phyloP scores from a whole-genome alignment of 2,797 vertebrate genomes.

The Kryptopterus vitreolus region DNA sequence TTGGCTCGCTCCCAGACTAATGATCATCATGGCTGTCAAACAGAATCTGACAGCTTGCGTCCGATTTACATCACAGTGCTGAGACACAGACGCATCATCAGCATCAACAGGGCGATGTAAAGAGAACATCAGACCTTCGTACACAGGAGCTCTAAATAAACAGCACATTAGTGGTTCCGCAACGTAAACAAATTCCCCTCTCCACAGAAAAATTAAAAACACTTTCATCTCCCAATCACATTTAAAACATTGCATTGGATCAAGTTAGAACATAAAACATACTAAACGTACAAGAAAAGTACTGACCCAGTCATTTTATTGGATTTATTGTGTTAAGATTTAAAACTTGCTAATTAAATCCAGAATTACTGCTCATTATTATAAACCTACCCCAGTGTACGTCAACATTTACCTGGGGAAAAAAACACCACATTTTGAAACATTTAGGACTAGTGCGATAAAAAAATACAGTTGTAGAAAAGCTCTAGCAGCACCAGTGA shows the following conservation, averaged over 20 bases:
- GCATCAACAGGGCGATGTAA: not conserved
- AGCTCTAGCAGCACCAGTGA: not conserved
- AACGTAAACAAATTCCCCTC: not conserved
- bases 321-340: not conserved
- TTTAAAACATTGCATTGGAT: not conserved
- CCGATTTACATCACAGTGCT: conserved; percentile 10
- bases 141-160: not conserved
- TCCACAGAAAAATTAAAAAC: too few species aligned
- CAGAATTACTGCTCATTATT: not conserved
- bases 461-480: not conserved
- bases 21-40: conserved; percentile 4
- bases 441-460: not conserved
- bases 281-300: not conserved
- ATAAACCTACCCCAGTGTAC: not conserved
- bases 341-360: not conserved
- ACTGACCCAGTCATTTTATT: not conserved
- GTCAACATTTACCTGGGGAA: not conserved
- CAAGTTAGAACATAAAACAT: not conserved
- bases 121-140: not conserved
- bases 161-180: not conserved
- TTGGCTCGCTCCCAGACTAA: not conserved
- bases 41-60: conserved; percentile 3
- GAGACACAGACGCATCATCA: not conserved
- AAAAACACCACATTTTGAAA: not conserved
- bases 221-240: not conserved